phyloP scores from a whole-genome alignment of 2,888 invertebrate genomes.

The Drosophila cracens region DNA sequence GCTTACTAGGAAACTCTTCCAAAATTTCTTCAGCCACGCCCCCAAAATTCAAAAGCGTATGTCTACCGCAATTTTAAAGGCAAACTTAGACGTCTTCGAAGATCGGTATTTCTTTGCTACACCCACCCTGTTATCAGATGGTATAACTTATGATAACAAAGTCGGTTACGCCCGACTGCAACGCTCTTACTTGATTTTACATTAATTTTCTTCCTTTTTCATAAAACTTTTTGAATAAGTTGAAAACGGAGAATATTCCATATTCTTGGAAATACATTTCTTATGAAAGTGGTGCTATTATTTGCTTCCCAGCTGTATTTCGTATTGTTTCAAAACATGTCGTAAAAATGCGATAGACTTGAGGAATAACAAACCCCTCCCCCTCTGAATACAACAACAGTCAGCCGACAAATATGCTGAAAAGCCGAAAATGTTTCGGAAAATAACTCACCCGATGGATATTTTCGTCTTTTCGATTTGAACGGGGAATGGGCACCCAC shows the following conservation, averaged over 20 bases:
- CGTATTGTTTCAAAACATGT: slow-evolving; percentile 33
- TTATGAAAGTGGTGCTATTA: neutral
- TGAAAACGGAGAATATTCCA: no score
- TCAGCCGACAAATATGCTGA: slow-evolving; percentile 49
- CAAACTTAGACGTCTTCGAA: neutral
- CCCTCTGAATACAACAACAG: slow-evolving; percentile 12
- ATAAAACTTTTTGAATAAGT: no score
- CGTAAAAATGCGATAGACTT: slow-evolving; percentile 35
- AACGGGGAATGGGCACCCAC: slow-evolving; percentile 34
- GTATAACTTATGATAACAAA: neutral
- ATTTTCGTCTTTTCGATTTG: slow-evolving; percentile 36
- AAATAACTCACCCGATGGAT: slow-evolving; percentile 40
- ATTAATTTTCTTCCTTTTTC: no score
- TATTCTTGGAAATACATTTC: neutral
- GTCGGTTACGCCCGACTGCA: no score
- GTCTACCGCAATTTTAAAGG: neutral
- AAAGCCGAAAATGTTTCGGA: slow-evolving; percentile 46
- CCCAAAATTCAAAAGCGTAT: neutral
- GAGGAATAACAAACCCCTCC: slow-evolving; percentile 37
- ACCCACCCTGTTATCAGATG: neutral
- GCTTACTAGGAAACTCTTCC: neutral
- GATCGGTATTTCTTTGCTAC: neutral
- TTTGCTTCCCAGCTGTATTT: neutral
- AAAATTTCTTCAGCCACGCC: neutral
- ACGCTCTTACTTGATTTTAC: no score